Percentiles rank a stretch among this genome's conserved stretches.
Evolutionary conservation across 2,888 invertebrate genomes (phyloP).

Genomic region (Baccha elongata): DNA sequence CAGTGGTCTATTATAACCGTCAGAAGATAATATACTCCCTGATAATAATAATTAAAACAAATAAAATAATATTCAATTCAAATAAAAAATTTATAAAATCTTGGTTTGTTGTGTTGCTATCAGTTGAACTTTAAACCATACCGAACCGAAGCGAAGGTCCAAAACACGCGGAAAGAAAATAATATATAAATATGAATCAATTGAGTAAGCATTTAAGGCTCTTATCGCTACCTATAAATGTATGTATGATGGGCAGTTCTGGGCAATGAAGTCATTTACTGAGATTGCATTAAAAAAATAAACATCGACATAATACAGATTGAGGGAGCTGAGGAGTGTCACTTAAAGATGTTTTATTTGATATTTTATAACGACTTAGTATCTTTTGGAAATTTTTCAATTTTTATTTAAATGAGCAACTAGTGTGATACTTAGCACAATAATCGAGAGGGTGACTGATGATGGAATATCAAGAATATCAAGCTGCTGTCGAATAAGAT

Average conservation of each 20-base stretch:
- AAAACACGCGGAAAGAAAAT: conserved; percentile 1
- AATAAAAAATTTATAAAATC: conserved; percentile 9
- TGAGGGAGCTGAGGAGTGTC: not conserved
- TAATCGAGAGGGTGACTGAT: not conserved
- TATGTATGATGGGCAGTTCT: not conserved
- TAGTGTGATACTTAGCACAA: not conserved
- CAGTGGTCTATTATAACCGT: not conserved
- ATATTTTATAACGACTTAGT: not conserved
- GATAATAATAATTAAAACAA: conserved; percentile 19
- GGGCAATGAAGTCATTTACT: conserved; percentile 1
- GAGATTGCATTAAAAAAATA: not conserved
- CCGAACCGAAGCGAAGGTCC: conserved; percentile 12
- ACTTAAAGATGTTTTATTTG: conserved; percentile 1
- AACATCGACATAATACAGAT: not conserved
- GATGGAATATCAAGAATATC: not conserved
- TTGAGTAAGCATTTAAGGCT: conserved; percentile 2
- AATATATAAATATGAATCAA: not conserved
- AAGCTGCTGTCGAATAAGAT: not conserved
- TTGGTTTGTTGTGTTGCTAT: conserved; percentile 26
- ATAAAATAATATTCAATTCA: conserved; percentile 27
- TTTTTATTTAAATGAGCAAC: not conserved
- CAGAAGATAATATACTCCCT: conserved; percentile 14
- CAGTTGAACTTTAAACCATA: conserved; percentile 51
- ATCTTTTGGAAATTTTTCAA: conserved; percentile 2
- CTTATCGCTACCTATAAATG: no score